These are phyloP conservation scores for Abrostola tripartita DNA, from an alignment of 2,888 invertebrate genomes.

Conservation along the genomic window DNA sequence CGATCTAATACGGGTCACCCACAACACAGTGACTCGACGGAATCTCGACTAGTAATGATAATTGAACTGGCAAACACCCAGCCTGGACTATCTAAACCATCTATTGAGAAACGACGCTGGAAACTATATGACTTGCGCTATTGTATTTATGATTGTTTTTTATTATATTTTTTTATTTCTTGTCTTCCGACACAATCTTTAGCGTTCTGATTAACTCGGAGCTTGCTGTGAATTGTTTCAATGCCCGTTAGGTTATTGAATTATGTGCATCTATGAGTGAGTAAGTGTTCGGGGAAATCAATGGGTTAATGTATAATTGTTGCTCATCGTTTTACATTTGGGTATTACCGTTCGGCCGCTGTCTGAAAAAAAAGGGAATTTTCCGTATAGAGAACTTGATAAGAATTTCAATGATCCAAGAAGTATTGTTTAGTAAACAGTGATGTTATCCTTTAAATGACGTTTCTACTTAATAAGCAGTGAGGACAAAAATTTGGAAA, in stretches of 20 bases:
- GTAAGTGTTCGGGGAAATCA: constrained; percentile 40
- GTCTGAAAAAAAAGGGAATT: constrained; percentile 15
- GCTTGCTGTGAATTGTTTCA: constrained; percentile 86
- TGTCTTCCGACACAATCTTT: constrained; percentile 88
- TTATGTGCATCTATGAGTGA: constrained; percentile 53
- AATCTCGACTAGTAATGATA: constrained; percentile 85
- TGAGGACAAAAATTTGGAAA: constrained; percentile 23
- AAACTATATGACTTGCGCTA: constrained; percentile 87
- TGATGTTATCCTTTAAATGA: not conserved
- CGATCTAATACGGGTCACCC: constrained; percentile 89
- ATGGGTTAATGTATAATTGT: constrained; percentile 28
- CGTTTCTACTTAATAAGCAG: constrained; percentile 5
- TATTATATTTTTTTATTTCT: constrained; percentile 71
- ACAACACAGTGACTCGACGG: constrained; percentile 83
- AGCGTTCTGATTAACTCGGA: constrained; percentile 86
- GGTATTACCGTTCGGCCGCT: constrained; percentile 18
- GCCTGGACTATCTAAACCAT: constrained; percentile 81
- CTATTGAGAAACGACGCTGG: constrained; percentile 80
- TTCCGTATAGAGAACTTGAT: constrained; percentile 30
- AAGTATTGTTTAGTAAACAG: constrained; percentile 13
- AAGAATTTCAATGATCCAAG: constrained; percentile 39
- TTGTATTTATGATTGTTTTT: constrained; percentile 85
- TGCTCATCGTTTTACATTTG: constrained; percentile 23
- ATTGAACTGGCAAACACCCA: constrained; percentile 89
- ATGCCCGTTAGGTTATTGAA: constrained; percentile 75